Evolutionary conservation across 2,113 vertebrate genomes (phyloP).

Genomic region (Acinonyx jubatus): DNA sequence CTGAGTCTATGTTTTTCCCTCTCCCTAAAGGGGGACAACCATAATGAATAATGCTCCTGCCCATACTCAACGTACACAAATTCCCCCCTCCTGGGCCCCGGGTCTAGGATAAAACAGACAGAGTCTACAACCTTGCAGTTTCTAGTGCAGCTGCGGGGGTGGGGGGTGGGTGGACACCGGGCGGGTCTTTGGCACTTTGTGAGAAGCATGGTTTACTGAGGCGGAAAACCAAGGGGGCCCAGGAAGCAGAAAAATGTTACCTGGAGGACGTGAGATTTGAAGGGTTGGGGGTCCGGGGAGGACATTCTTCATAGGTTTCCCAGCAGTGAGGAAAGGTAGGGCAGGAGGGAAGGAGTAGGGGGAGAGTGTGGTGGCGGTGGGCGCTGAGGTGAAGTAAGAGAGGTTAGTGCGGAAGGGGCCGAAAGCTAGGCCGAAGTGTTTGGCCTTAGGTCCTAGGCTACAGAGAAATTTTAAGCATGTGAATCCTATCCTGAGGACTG

Average conservation of each 20-base stretch:
- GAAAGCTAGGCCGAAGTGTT: rapidly evolving
- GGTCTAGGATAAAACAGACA: neutral
- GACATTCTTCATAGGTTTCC: neutral
- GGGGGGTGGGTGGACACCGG: neutral
- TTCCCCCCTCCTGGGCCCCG: neutral
- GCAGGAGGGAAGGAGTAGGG: neutral
- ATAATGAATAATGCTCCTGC: neutral
- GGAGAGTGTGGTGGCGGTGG: no score
- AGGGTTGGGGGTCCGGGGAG: rapidly evolving
- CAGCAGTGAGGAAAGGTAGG: neutral
- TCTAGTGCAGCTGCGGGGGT: neutral
- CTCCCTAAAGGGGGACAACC: neutral
- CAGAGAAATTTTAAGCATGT: neutral
- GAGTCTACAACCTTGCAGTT: neutral
- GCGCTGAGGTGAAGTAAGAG: neutral
- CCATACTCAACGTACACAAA: neutral
- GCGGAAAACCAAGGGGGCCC: neutral
- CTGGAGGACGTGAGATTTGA: neutral
- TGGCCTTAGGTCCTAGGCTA: neutral
- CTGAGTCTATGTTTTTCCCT: neutral
- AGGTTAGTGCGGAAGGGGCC: neutral
- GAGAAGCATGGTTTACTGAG: neutral
- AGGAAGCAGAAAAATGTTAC: neutral
- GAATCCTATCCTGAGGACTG: neutral
- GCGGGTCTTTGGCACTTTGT: neutral